These are phyloP conservation scores for Neosilurus hyrtlii DNA, from an alignment of 2,797 vertebrate species.

Conservation along the genomic window DNA sequence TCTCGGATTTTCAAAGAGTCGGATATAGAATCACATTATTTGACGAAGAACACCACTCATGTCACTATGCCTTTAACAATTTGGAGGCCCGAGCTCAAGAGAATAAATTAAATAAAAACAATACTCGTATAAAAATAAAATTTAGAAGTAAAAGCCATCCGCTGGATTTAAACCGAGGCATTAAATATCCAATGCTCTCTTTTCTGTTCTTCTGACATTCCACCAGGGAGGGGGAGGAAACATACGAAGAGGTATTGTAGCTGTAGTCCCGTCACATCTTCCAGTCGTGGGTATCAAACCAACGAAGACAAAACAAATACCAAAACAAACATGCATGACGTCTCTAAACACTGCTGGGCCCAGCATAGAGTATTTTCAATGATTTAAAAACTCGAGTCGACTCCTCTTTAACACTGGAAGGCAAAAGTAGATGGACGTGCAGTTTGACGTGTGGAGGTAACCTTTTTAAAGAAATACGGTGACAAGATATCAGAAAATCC, in stretches of 20 bases:
- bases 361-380: constrained; percentile 4
- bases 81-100: constrained; percentile 59
- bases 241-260: constrained; percentile 29
- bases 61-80: constrained; percentile 32
- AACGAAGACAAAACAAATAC: constrained; percentile 27
- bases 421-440: constrained; percentile 36
- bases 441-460: constrained; percentile 42
- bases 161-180: constrained; percentile 39
- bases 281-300: constrained; percentile 24
- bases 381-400: constrained; percentile 10
- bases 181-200: constrained; percentile 38
- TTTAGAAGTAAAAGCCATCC: constrained; percentile 61
- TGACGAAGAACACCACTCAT: constrained; percentile 33
- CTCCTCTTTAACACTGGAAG: constrained; percentile 20
- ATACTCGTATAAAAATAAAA: constrained; percentile 80
- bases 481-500: constrained; percentile 34
- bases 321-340: constrained; percentile 44
- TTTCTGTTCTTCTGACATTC: constrained; percentile 26
- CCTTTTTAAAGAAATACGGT: constrained; percentile 30
- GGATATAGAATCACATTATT: constrained; percentile 49
- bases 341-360: constrained; percentile 23
- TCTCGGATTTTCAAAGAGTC: constrained; percentile 40
- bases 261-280: constrained; percentile 6
- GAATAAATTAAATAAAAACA: constrained; percentile 71
- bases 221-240: neutral